Evolutionary conservation across 2,888 invertebrate species (phyloP).

Genomic region (Cerastoderma edule): DNA sequence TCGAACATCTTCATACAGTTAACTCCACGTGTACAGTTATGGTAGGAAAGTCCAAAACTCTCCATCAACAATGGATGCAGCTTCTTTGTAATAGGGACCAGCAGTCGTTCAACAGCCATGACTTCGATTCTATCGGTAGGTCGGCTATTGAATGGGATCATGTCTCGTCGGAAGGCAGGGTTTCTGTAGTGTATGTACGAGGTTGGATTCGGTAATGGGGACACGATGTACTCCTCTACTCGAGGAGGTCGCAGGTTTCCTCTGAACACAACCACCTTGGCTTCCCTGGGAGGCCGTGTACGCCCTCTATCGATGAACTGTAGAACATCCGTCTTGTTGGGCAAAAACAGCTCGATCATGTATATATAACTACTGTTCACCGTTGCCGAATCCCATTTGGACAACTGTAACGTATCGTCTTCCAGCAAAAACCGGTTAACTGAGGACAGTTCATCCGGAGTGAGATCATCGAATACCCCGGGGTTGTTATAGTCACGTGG

Average conservation of each 20-base stretch:
- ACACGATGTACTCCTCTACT: constrained; percentile 77
- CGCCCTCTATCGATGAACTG: constrained; percentile 57
- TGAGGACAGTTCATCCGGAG: constrained; percentile 62
- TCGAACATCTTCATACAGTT: constrained; percentile 66
- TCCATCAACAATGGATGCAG: constrained; percentile 64
- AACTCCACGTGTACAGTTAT: constrained; percentile 64
- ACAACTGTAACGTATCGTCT: constrained; percentile 53
- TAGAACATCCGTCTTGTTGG: constrained; percentile 66
- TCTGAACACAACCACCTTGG: constrained; percentile 70
- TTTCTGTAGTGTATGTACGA: constrained; percentile 51
- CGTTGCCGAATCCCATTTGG: constrained; percentile 38
- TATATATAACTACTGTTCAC: constrained; percentile 69
- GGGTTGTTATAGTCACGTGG: constrained; percentile 67
- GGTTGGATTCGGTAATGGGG: constrained; percentile 67
- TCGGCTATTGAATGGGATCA: constrained; percentile 66
- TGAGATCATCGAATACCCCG: constrained; percentile 72
- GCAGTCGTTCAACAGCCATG: constrained; percentile 37
- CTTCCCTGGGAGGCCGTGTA: constrained; percentile 63
- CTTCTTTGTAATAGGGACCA: constrained; percentile 42
- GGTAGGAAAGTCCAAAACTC: constrained; percentile 66
- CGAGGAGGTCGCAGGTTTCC: constrained; percentile 69
- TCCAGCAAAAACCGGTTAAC: constrained; percentile 63
- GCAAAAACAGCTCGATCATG: constrained; percentile 67
- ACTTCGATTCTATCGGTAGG: constrained; percentile 67
- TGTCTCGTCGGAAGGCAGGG: constrained; percentile 58